Conservation (phyloP, 2,888 invertebrate species). For the Caenorhabditis sinica region DNA sequence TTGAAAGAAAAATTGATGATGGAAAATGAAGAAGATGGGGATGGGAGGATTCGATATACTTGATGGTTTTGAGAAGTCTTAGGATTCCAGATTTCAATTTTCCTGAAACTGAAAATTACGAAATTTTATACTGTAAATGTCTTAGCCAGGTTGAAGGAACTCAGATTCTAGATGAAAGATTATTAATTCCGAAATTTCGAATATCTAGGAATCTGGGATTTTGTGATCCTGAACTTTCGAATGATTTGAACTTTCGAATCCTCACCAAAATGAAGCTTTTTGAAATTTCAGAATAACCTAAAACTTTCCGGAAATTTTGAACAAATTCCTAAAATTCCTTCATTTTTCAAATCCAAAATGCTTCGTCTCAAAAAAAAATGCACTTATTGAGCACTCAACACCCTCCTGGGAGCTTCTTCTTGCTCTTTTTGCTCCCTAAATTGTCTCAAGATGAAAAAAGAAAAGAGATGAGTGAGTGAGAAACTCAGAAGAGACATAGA, state of each 20-base stretch:
- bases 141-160: too few species aligned
- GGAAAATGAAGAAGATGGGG: background rate
- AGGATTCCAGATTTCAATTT: too few species aligned
- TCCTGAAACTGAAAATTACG: too few species aligned
- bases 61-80: too few species aligned
- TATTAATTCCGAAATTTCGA: too few species aligned
- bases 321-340: background rate
- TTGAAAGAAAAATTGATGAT: background rate
- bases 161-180: too few species aligned
- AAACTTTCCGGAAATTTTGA: background rate
- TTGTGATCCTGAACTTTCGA: background rate
- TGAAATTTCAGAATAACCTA: background rate
- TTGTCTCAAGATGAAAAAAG: slow-evolving; percentile 12
- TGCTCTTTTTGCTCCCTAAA: background rate
- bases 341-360: background rate
- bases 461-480: slow-evolving; percentile 1
- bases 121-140: too few species aligned
- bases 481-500: slow-evolving; percentile 24
- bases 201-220: background rate
- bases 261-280: background rate
- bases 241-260: background rate
- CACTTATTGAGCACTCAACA: slow-evolving; percentile 41
- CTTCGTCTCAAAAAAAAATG: background rate
- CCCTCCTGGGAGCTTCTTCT: background rate
- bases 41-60: too few species aligned